Base-by-base conservation (phyloP, 1,140 invertebrate genomes). In the Bombus superbus region DNA sequence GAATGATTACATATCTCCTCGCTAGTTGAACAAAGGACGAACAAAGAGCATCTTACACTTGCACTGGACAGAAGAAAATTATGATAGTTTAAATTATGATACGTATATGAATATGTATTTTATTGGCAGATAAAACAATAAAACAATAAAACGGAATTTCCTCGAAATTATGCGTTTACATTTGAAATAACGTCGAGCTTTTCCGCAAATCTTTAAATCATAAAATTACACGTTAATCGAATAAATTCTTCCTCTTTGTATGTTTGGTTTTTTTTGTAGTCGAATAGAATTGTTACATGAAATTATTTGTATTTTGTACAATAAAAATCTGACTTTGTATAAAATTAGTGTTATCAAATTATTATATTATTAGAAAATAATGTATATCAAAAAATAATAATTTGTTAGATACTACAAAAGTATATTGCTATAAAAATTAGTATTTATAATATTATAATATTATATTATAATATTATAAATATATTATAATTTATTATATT, bases 71-170 rank as follows among this genome's bases (percentile, higher is more conserved):
- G 6, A 73, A 75, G 22, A 42, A 75, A 40, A 3, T 15, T n/a
- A 3, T n/a, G 68, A 71, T 69, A 72, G 2, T 13, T 57, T 13
- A 18, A 4, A 25, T 59, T 28, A 40, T 62, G 42, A 76, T 73
- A 28, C 40, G 40, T 28, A 13, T n/a, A 68, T 76, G 53, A 76
- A 83, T 83, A 53, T 38, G 38, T 22, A 83, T 66, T 68, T 76
- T 28, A 83, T 83, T 28, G 42, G 2, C 3, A 72, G 81, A 53
- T 76, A 83, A 47, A 32, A 32, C 32, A 32, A 32, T 32, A 32
- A 32, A 32, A 32, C 32, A 32, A 32, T 32, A 1, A 32, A 68
- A 11, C 28, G 42, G 71, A 76, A 68, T 68, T 35, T 15, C 13
- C 38, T 25, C 13, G 3, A 83, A 44, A 75, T 76, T 38, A 13